Percentiles rank a stretch among this genome's conserved stretches.
Conservation (phyloP, 2,888 invertebrate genomes). For the Myathropa florea region DNA sequence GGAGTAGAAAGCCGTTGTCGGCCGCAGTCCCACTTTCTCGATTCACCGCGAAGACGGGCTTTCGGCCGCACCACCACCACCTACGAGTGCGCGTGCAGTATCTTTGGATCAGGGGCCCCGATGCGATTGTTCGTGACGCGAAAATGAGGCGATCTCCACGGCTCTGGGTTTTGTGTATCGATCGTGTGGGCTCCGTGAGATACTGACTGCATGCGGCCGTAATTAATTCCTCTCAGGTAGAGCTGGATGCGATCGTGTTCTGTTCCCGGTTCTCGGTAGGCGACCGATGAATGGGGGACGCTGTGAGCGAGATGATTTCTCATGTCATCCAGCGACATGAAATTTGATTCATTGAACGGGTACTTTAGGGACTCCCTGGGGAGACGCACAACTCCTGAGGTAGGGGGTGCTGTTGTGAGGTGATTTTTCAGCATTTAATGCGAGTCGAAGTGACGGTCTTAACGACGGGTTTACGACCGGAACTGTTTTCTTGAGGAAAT, state of each 20-base stretch:
- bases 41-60: neutral
- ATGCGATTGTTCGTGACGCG: conserved; percentile 1
- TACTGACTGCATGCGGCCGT: conserved; percentile 29
- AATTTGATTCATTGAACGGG: conserved; percentile 12
- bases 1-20: conserved; percentile 40
- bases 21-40: conserved; percentile 27
- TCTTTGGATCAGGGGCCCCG: conserved; percentile 1
- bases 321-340: conserved; percentile 45
- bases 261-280: neutral
- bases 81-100: neutral
- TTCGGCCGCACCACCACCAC: conserved; percentile 12
- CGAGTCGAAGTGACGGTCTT: conserved; percentile 14
- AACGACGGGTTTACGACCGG: conserved; percentile 61
- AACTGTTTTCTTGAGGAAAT: conserved; percentile 51
- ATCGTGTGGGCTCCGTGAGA: conserved; percentile 3
- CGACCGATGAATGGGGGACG: conserved; percentile 44
- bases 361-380: conserved; percentile 11
- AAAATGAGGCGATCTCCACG: neutral
- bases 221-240: conserved; percentile 63
- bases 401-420: neutral
- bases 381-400: conserved; percentile 6
- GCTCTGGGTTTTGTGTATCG: conserved; percentile 4
- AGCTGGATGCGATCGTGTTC: conserved; percentile 5
- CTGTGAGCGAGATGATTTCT: conserved; percentile 52
- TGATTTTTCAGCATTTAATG: conserved; percentile 40